phyloP scores from a whole-genome alignment of 2,113 vertebrate genomes.

The Ageneiosus marmoratus region DNA sequence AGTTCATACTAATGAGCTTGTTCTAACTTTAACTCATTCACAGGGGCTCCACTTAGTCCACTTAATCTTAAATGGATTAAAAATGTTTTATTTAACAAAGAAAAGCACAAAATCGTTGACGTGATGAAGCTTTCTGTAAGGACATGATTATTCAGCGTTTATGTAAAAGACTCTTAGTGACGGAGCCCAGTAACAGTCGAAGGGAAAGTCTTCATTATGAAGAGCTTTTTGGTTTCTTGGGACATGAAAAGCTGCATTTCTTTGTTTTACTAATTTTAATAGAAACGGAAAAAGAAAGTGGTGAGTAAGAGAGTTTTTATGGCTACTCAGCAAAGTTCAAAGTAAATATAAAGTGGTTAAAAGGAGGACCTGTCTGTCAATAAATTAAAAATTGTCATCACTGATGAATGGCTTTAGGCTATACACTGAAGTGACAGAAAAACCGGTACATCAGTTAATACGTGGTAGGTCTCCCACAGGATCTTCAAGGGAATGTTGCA shows the following conservation, averaged over 20 bases:
- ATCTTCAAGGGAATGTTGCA: no score
- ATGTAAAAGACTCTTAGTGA: not conserved
- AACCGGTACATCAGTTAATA: no score
- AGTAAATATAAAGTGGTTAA: not conserved
- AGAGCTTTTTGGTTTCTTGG: not conserved
- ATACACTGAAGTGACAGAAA: not conserved
- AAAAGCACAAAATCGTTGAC: not conserved
- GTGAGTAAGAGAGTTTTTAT: not conserved
- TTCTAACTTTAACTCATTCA: not conserved
- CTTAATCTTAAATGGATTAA: not conserved
- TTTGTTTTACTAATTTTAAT: not conserved
- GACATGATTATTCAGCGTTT: not conserved
- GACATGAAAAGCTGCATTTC: not conserved
- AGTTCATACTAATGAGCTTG: not conserved
- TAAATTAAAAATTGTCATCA: not conserved
- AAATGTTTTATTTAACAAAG: not conserved
- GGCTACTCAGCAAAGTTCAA: not conserved
- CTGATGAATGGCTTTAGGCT: not conserved
- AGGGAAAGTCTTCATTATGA: not conserved
- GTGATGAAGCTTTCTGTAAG: not conserved
- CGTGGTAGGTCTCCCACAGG: no score
- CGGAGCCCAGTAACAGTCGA: no score
- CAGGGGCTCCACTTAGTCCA: not conserved
- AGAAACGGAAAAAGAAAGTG: not conserved
- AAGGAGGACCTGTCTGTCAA: not conserved